Base-by-base conservation (phyloP, 2,888 invertebrate genomes). In the Thereva nobilitata region DNA sequence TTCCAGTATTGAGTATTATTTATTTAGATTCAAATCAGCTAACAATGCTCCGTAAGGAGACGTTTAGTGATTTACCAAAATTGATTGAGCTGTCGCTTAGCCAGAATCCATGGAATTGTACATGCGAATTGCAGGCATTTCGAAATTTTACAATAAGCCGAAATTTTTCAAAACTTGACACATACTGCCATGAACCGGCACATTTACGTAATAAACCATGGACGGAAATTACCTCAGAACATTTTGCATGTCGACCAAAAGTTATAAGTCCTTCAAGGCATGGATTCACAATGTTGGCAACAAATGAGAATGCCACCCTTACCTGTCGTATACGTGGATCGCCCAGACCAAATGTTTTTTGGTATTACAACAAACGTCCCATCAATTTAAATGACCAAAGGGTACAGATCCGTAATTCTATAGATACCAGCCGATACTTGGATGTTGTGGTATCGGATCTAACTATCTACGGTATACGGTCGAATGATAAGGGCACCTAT, bases 61-160 rank as follows among this genome's bases (percentile, higher is more conserved):
- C 88, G 5, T 85, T 92, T 67, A 83, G 84, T 66, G 84, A 85
- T 41, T 80, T 93, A 63, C 83, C 85, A 2, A 88, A 87, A 70
- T 79, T 95, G 63, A 86, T 86, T 37, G 90, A 89, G 74, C 82
- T 95, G 50, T 89, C 89, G 64, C 83, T 95, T 1, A 87, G 88
- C 70, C 87, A 89, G 69, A 95, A 95, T 77, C 91, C 90, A 0
- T 95, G 95, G 95, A 86, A 89, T 68, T 95, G 95, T 76, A 92
- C 95, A 76, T 95, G 95, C 75, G 87, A 89, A 70, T 82, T 95
- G 64, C 88, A 91, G 75, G 85, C 86, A 12, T 91, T 95, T 72
- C 86, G 92, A 53, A 88, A 91, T 75, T 92, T 89, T 86, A 86
- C 88, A 9, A 85, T 90, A 7, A 84, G 86, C 67, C 86, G 86